Base-by-base conservation (phyloP, 1,140 invertebrate species). In the Euura lappo region DNA sequence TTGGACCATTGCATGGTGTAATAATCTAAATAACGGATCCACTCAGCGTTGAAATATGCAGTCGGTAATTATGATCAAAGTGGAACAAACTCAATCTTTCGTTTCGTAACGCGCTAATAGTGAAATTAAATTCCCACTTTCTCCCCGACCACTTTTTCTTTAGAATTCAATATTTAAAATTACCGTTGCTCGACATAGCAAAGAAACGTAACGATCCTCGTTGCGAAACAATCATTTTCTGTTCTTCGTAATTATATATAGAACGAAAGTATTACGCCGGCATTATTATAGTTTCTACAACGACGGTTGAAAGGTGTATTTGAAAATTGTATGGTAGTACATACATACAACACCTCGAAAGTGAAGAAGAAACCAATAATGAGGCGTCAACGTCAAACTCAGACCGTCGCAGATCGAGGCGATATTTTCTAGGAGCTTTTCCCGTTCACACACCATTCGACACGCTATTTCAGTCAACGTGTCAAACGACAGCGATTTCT, bases 381-480 rank as follows among this genome's bases (percentile, higher is more conserved):
- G 13, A 60, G 51, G 6, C 51, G 13, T 60, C 51, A 60, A 60
- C 51, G 51, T 60, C 51, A 60, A n/a, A 60, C 51, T 60, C 51
- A 60, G 51, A 6, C 10, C 13, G 3, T 3, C 51, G 51, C 8
- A 60, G 13, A 60, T 11, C 10, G 51, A 3, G 3, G 10, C 51
- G 51, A 60, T 60, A 60, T 60, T 60, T 60, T 60, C 51, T 6
- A 60, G 13, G 51, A 60, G 51, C 51, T 60, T 60, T 60, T 60
- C 51, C 51, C 51, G 10, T 60, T n/a, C 8, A 60, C 51, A 60
- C 51, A 8, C 51, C 6, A 6, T 3, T 60, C 51, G 51, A 60
- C 51, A 3, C 28, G 28, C 28, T 28, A 28, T 28, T 28, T 28
- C 28, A 28, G 28, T 28, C 28, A 28, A 28, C 1, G 28, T 28